A percentile compares a stretch with the other conserved stretches of the same genome.
Conservation (phyloP, 2,797 vertebrate genomes). For the Trichosurus vulpecula region DNA sequence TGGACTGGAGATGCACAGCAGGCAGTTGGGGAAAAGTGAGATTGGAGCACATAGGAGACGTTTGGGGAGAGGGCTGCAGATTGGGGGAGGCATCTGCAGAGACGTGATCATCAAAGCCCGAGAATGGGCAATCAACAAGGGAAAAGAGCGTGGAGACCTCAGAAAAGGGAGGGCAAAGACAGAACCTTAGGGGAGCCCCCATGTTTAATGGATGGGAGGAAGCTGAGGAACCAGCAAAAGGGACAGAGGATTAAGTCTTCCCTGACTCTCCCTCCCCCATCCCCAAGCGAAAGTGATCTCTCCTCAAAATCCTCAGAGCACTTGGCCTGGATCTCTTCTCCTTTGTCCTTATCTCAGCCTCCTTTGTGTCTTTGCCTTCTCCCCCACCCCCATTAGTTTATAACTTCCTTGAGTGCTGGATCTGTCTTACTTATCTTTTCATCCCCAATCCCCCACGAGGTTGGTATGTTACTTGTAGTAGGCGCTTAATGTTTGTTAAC, state of each 20-base stretch:
- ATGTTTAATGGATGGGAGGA: neutral
- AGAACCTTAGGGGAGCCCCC: neutral
- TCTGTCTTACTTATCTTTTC: neutral
- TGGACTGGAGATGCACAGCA: neutral
- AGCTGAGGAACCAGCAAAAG: neutral
- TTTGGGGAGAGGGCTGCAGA: neutral
- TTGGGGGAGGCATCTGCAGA: neutral
- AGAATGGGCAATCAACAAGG: neutral
- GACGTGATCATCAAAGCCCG: neutral
- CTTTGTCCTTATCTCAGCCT: neutral
- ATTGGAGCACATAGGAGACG: neutral
- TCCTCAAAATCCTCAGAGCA: neutral
- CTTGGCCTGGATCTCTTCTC: neutral
- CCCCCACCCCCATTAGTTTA: neutral
- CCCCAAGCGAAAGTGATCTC: neutral
- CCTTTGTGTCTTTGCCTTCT: neutral
- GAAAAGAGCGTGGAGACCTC: neutral
- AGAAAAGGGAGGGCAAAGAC: neutral
- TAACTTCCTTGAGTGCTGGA: neutral
- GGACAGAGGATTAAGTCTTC: neutral
- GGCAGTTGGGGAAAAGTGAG: neutral
- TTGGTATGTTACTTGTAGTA: too few relatives aligned
- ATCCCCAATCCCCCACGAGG: neutral
- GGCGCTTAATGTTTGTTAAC: neutral
- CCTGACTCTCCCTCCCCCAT: neutral